Base-by-base conservation (phyloP, 2,113 vertebrate genomes). In the Azemiops feae region DNA sequence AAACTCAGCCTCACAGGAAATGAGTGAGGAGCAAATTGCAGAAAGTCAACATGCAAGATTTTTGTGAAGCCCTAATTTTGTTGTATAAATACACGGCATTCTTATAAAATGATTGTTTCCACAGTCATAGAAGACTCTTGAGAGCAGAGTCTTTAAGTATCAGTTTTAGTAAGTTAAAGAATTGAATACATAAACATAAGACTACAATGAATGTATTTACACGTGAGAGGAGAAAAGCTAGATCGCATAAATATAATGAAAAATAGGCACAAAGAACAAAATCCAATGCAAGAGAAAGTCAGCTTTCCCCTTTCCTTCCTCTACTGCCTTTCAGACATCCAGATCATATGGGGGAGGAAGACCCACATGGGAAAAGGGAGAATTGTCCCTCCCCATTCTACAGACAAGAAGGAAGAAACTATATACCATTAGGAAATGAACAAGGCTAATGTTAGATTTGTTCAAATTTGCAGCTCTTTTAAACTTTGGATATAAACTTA, bases 1-100 rank as follows among this genome's bases (percentile, higher is more conserved):
- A 98, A 98, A 98, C 97, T 96, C 88, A 97, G 97, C 97, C 97
- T 98, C 97, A 98, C 98, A 99, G 99, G 98, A 99, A 99, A 98
- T 90, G 89, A 54, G n/a, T 98, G 98, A 98, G 98, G 98, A 97
- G 97, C 97, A 98, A 98, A 98, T 47, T 98, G 98, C 96, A 93
- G 95, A 95, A 94, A 94, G 90, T 95, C 60, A 6, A 39, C 87
- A 93, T 43, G 94, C 95, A 92, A 92, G 94, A 93, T 95, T 95
- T 69, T 86, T 96, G 94, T 87, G 93, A 89, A 91, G 25, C 69
- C 92, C 93, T 69, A 88, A 57, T 89, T 87, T 93, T 95, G 91
- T 89, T 93, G 27, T 92, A 45, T 93, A 96, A 88, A 93, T 89
- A 91, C 91, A 52, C 9, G 20, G 55, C 90, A 57, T 87, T 58